Evolutionary conservation across 1,140 invertebrate genomes (phyloP), one percentile per base, ranked within the genome.

Genomic region (Antheraea pernyi): DNA sequence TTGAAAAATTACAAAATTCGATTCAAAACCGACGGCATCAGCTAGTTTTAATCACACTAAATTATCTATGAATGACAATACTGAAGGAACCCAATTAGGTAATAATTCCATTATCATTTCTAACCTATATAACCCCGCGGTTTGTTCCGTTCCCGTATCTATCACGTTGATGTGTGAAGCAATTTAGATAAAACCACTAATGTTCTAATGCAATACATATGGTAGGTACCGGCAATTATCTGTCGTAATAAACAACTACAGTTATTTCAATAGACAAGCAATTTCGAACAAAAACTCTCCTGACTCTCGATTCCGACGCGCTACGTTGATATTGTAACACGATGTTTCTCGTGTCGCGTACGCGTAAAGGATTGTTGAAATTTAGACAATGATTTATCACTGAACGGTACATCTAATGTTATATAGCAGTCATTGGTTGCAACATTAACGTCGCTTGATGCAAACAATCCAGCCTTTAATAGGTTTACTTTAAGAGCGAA

Each of bases 171-270:
- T n/a, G 46, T 13, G 46, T 53, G 46, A 53, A 53, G 46, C 46
- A 53, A 53, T 11, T 42, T 13, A 53, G 46, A 53, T 53, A 53
- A 53, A 53, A 53, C 46, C 46, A n/a, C 46, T 53, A 53, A 53
- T 53, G 16, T 9, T 53, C 9, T 53, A 53, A 16, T 13, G 46
- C 46, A 53, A 53, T 53, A 16, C 46, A 53, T 53, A 6, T 53
- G 16, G 16, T 53, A 53, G 7, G 46, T 9, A 53, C 46, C 16
- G 46, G 11, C 46, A 53, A 53, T 53, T 53, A 53, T 53, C 9
- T 53, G 46, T 16, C 16, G 46, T 53, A 53, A 53, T 53, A 53
- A 16, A 53, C 39, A 6, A 53, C 46, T 53, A 53, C 16, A 16
- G 22, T 30, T 53, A 53, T 53, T 53, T 53, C 46, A 53, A 6